A percentile compares a stretch with the other conserved stretches of the same genome.
These are phyloP conservation scores for Riptortus pedestris DNA, from an alignment of 1,140 invertebrate species.

Conservation along the genomic window DNA sequence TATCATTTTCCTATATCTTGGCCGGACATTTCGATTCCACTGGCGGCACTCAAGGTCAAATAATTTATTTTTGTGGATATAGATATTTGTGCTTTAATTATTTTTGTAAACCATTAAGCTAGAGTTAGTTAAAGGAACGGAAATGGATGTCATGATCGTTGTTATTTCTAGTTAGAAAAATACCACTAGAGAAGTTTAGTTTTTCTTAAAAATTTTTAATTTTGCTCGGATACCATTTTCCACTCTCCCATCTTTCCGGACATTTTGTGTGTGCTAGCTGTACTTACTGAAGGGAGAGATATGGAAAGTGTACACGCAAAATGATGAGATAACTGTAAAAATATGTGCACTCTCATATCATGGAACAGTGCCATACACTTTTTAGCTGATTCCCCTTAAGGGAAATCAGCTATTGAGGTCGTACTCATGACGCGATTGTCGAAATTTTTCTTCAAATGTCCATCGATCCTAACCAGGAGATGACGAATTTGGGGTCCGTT, in stretches of 20 bases:
- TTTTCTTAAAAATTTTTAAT: background rate
- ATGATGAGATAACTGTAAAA: background rate
- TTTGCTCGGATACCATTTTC: background rate
- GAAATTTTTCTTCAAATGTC: too few relatives aligned
- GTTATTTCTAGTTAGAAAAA: background rate
- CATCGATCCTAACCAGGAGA: too few relatives aligned
- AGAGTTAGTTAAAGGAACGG: background rate
- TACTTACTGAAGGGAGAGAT: background rate
- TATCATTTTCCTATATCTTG: background rate
- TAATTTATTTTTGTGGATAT: background rate
- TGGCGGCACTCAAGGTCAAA: background rate
- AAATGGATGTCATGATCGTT: background rate
- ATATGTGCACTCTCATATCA: background rate
- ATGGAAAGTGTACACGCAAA: background rate
- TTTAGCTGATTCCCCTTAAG: too few relatives aligned
- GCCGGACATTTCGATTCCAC: background rate
- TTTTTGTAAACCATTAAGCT: background rate
- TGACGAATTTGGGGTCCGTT: too few relatives aligned
- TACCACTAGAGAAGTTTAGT: background rate
- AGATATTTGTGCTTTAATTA: background rate
- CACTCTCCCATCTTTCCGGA: background rate
- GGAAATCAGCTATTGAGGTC: too few relatives aligned
- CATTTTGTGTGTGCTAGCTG: background rate
- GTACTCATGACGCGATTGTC: too few relatives aligned
- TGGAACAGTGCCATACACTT: background rate